Conservation (phyloP, 2,797 vertebrate species). For the Rhynchotus rufescens region DNA sequence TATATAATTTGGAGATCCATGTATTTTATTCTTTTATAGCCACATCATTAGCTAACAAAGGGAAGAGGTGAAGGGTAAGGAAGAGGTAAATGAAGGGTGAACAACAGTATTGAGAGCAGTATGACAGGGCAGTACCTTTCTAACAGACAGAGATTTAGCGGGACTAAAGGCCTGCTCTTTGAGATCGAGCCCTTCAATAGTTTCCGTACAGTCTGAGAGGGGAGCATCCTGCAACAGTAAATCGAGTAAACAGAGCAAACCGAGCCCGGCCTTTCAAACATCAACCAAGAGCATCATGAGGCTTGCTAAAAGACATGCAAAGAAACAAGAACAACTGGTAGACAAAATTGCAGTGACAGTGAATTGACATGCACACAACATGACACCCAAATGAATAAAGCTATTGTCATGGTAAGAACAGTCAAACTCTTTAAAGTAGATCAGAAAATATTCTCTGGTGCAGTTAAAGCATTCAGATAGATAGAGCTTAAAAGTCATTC, state of each 20-base stretch:
- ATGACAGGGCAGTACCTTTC: conserved; percentile 92
- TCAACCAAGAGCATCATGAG: conserved; percentile 61
- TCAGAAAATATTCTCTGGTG: background rate
- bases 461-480: conserved; percentile 23
- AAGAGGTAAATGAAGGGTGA: conserved; percentile 49
- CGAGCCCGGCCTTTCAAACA: conserved; percentile 73
- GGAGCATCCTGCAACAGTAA: conserved; percentile 98
- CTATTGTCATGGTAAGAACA: background rate
- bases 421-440: conserved; percentile 24
- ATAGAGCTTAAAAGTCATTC: background rate
- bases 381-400: conserved; percentile 38
- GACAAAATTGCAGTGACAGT: conserved; percentile 63
- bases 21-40: background rate
- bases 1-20: background rate
- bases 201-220: conserved; percentile 99
- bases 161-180: conserved; percentile 97
- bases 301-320: conserved; percentile 77
- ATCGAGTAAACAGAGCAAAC: conserved; percentile 92
- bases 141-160: conserved; percentile 92
- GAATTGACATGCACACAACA: conserved; percentile 80
- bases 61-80: conserved; percentile 5
- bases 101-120: conserved; percentile 59
- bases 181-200: conserved; percentile 97
- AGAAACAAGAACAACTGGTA: conserved; percentile 7
- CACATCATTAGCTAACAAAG: conserved; percentile 11